Conservation (phyloP, 1,140 invertebrate species). For the Pachyrhynchus sulphureomaculatus region DNA sequence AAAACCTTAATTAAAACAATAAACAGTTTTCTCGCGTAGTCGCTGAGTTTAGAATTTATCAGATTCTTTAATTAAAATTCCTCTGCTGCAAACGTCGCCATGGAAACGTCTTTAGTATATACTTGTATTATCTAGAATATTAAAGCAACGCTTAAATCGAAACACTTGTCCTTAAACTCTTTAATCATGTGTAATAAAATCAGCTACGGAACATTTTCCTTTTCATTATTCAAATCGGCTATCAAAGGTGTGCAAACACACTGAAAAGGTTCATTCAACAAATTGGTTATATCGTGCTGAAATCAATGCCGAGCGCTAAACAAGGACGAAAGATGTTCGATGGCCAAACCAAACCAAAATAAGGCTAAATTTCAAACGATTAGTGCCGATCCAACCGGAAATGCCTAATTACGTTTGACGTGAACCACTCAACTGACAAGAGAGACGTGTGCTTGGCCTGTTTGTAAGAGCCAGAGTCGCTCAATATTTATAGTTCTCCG, state of each 20-base stretch:
- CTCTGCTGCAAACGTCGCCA: no score
- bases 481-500: no score
- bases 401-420: conserved; percentile 47
- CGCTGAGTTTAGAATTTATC: no score
- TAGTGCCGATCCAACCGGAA: conserved; percentile 44
- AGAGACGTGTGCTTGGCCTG: conserved; percentile 3
- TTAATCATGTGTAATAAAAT: conserved; percentile 8
- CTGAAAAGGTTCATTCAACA: not conserved
- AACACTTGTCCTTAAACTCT: not conserved
- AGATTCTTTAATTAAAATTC: no score
- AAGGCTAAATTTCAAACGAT: conserved; percentile 48
- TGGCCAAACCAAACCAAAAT: conserved; percentile 47
- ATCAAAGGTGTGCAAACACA: conserved; percentile 11
- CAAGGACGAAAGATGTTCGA: conserved; percentile 29
- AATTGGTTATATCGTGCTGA: conserved; percentile 13
- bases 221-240: not conserved
- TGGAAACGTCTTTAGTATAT: no score
- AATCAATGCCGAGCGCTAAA: conserved; percentile 5
- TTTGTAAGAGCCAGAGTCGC: not conserved
- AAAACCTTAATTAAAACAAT: no score
- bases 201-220: not conserved
- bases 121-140: no score
- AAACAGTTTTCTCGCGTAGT: no score
- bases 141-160: no score
- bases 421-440: conserved; percentile 45